A percentile compares a stretch with the other conserved stretches of the same genome.
These are phyloP conservation scores for Watsonalla cultraria DNA, from an alignment of 2,888 invertebrate genomes.

Conservation along the genomic window DNA sequence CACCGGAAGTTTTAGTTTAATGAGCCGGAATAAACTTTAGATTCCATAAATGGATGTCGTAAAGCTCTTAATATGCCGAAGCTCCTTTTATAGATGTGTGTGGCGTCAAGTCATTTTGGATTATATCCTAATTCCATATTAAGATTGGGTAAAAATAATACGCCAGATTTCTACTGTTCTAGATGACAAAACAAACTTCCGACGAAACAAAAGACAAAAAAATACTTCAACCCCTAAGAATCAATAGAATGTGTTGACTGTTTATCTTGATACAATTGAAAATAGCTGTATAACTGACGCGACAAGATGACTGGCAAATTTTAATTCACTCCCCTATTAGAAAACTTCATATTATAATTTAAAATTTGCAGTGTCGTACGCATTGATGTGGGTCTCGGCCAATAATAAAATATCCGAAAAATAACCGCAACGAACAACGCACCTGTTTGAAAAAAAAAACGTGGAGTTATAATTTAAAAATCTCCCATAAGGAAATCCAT, in stretches of 20 bases:
- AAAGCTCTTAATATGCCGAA: conserved; percentile 4
- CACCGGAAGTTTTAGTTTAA: conserved; percentile 19
- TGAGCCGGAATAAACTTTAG: conserved; percentile 8
- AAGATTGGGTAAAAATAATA: neutral
- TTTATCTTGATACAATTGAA: too few relatives aligned
- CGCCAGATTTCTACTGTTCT: neutral
- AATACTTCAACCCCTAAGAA: too few relatives aligned
- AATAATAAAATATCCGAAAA: neutral
- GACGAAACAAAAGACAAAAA: too few relatives aligned
- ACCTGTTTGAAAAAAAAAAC: conserved; percentile 2
- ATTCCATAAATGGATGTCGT: conserved; percentile 10
- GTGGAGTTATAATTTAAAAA: neutral
- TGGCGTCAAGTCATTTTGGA: neutral
- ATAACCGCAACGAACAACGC: neutral
- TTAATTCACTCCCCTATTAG: too few relatives aligned
- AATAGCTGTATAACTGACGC: too few relatives aligned
- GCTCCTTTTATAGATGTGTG: neutral
- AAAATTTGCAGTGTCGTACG: too few relatives aligned
- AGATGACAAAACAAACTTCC: too few relatives aligned
- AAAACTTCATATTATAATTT: too few relatives aligned
- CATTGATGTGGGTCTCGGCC: too few relatives aligned
- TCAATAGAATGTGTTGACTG: too few relatives aligned
- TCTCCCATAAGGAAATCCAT: conserved; percentile 28
- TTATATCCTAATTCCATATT: neutral
- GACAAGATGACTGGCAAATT: too few relatives aligned